Evolutionary conservation across 2,888 invertebrate species (phyloP).

Genomic region (Anticlea derivata): DNA sequence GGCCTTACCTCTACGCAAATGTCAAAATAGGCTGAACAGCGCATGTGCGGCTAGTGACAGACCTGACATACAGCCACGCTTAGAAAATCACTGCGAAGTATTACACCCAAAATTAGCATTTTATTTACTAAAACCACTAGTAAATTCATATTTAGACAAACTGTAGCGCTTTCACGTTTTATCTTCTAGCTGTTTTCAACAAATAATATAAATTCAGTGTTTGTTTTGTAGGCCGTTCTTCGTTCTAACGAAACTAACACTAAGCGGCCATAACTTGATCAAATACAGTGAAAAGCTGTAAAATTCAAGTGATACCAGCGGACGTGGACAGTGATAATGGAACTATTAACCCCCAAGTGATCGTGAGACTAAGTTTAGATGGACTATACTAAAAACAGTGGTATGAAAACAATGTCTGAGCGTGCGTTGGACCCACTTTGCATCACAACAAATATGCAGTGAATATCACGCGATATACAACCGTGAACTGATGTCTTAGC

Average conservation of each 20-base stretch:
- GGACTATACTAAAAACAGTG: constrained; percentile 34
- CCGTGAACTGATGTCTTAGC: constrained; percentile 52
- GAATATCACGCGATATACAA: constrained; percentile 33
- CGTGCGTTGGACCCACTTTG: constrained; percentile 34
- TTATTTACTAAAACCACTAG: constrained; percentile 41
- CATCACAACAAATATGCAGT: constrained; percentile 42
- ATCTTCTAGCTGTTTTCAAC: constrained; percentile 25
- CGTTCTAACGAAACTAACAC: constrained; percentile 46
- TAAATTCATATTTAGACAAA: constrained; percentile 28
- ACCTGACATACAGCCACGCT: constrained; percentile 68
- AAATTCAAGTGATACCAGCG: constrained; percentile 47
- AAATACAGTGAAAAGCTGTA: constrained; percentile 53
- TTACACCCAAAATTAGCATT: constrained; percentile 54
- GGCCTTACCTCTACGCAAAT: constrained; percentile 48
- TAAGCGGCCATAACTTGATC: constrained; percentile 61
- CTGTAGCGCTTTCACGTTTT: constrained; percentile 18
- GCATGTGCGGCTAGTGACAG: constrained; percentile 71
- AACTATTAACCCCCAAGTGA: constrained; percentile 44
- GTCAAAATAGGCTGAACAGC: constrained; percentile 57
- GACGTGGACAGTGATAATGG: constrained; percentile 42
- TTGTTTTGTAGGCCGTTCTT: constrained; percentile 47
- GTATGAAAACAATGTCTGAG: constrained; percentile 31
- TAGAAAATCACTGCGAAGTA: constrained; percentile 62
- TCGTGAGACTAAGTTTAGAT: constrained; percentile 29
- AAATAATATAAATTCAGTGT: constrained; percentile 30